A percentile compares a stretch with the other conserved stretches of the same genome.
phyloP scores from a whole-genome alignment of 2,888 invertebrate genomes.

The Cabera pusaria region DNA sequence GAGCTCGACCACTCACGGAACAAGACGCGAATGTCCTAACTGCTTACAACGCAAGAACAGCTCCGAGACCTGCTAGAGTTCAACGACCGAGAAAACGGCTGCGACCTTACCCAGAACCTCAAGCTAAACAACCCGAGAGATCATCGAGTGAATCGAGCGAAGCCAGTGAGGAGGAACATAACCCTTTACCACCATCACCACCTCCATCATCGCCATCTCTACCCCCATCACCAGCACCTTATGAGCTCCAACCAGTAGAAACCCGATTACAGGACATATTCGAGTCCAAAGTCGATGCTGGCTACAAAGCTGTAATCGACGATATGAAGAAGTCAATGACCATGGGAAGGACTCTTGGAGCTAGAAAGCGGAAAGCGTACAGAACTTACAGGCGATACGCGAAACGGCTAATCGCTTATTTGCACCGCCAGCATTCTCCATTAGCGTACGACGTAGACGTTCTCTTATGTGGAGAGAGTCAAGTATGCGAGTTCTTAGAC shows the following conservation, averaged over 20 bases:
- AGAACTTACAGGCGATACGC: conserved; percentile 77
- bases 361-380: conserved; percentile 75
- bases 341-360: conserved; percentile 72
- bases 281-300: conserved; percentile 79
- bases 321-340: conserved; percentile 82
- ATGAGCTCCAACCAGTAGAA: conserved; percentile 73
- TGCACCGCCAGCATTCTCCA: conserved; percentile 77
- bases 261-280: conserved; percentile 74
- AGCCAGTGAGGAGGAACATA: conserved; percentile 77
- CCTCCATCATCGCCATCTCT: conserved; percentile 74
- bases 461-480: conserved; percentile 72
- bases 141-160: conserved; percentile 77
- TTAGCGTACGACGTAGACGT: conserved; percentile 78
- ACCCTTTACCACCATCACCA: conserved; percentile 68
- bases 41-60: conserved; percentile 78
- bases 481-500: conserved; percentile 75
- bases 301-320: conserved; percentile 80
- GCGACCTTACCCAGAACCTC: conserved; percentile 66
- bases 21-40: conserved; percentile 80
- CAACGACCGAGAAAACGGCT: conserved; percentile 63
- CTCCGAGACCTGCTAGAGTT: conserved; percentile 67
- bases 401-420: conserved; percentile 71
- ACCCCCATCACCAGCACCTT: conserved; percentile 72
- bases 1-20: conserved; percentile 73
- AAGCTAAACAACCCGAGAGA: conserved; percentile 55